Evolutionary conservation across 2,113 vertebrate genomes (phyloP).

Genomic region (Xenopus borealis): DNA sequence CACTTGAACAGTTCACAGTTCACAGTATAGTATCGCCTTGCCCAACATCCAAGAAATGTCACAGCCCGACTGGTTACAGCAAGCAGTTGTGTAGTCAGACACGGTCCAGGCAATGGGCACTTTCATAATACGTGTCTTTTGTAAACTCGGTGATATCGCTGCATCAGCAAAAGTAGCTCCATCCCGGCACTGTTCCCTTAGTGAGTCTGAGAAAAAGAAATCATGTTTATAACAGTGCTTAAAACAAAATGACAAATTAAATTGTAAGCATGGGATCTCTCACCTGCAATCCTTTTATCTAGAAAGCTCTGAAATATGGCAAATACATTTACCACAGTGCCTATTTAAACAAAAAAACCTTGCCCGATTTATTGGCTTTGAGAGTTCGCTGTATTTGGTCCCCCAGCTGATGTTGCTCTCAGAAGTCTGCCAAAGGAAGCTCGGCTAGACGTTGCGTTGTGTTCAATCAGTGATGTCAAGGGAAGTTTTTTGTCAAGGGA

Average conservation of each 20-base stretch:
- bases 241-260: slow-evolving; percentile 18
- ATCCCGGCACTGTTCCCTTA: slow-evolving; percentile 76
- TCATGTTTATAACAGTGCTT: neutral
- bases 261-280: too few species aligned
- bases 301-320: too few species aligned
- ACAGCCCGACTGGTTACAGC: slow-evolving; percentile 76
- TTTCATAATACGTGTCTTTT: slow-evolving; percentile 69
- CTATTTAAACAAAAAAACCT: too few species aligned
- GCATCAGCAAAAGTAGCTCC: slow-evolving; percentile 70
- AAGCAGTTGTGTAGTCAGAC: slow-evolving; percentile 70
- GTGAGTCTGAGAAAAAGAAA: slow-evolving; percentile 65
- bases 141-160: slow-evolving; percentile 74
- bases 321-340: too few species aligned
- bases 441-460: too few species aligned
- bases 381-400: too few species aligned
- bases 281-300: too few species aligned
- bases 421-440: too few species aligned
- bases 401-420: too few species aligned
- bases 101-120: slow-evolving; percentile 69
- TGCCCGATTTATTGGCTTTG: too few species aligned
- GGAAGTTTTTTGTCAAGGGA: too few species aligned
- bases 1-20: slow-evolving; percentile 74
- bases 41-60: slow-evolving; percentile 86
- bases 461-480: too few species aligned
- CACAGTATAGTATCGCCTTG: slow-evolving; percentile 79